phyloP scores from a whole-genome alignment of 2,797 vertebrate genomes.

The Argyrosomus regius region DNA sequence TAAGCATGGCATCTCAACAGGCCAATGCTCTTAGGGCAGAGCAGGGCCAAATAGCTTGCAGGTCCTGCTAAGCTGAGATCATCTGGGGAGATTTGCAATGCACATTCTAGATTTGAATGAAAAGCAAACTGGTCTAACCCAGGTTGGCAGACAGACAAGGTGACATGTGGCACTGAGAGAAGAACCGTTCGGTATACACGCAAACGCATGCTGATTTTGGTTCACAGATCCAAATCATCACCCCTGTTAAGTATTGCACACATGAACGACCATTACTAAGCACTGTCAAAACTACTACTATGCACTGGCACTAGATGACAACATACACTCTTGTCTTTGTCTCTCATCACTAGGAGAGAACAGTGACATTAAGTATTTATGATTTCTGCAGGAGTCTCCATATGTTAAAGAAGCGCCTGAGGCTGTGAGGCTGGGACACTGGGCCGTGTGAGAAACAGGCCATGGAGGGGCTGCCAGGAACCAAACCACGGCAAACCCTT shows the following conservation, averaged over 20 bases:
- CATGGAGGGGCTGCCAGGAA: conserved; percentile 34
- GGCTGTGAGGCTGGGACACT: conserved; percentile 39
- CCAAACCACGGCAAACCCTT: conserved; percentile 57
- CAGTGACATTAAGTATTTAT: conserved; percentile 59
- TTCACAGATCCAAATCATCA: conserved; percentile 29
- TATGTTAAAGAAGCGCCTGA: conserved; percentile 47
- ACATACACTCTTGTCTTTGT: conserved; percentile 6
- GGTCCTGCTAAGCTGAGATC: conserved; percentile 76
- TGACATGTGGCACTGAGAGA: conserved; percentile 35
- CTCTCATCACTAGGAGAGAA: conserved; percentile 18
- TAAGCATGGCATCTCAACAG: conserved; percentile 62
- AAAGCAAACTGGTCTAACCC: conserved; percentile 64
- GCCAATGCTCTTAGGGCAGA: conserved; percentile 68
- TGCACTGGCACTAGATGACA: no score
- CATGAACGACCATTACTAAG: neutral
- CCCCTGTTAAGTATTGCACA: neutral
- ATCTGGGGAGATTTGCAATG: conserved; percentile 81
- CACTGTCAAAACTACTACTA: neutral
- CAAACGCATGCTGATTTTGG: conserved; percentile 62
- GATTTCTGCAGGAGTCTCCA: conserved; percentile 37
- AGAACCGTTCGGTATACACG: conserved; percentile 50
- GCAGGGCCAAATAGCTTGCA: conserved; percentile 68
- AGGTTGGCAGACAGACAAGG: conserved; percentile 48
- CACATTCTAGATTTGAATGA: conserved; percentile 82
- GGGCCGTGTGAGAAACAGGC: conserved; percentile 78